Conservation (phyloP, 2,113 vertebrate species). For the Pollimyrus isidori region DNA sequence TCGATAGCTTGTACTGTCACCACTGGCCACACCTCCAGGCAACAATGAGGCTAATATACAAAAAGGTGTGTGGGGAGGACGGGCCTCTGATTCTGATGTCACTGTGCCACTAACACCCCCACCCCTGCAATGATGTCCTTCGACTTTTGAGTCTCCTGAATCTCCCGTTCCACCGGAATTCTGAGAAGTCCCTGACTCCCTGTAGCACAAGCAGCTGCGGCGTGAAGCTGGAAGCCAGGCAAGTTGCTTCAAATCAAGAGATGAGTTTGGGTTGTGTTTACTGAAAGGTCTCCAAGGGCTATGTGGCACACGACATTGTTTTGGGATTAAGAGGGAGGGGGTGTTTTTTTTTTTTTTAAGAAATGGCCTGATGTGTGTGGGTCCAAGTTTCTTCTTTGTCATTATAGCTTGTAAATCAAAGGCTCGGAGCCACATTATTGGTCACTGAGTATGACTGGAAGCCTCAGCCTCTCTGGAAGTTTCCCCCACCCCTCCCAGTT, state of each 20-base stretch:
- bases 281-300: neutral
- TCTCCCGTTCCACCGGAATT: neutral
- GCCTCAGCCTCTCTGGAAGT: neutral
- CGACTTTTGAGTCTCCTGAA: neutral
- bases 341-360: neutral
- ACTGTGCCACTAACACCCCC: neutral
- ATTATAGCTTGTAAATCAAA: neutral
- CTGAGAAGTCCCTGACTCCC: neutral
- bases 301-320: neutral
- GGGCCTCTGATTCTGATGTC: neutral
- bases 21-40: neutral
- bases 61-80: no score
- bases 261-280: neutral
- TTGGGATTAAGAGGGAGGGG: neutral
- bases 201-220: neutral
- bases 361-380: neutral
- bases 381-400: neutral
- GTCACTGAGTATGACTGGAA: neutral
- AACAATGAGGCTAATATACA: neutral
- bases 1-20: neutral
- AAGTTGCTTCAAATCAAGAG: neutral
- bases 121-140: neutral
- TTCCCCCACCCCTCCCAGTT: neutral
- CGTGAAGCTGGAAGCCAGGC: neutral
- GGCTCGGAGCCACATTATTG: neutral